phyloP scores from a whole-genome alignment of 1,140 invertebrate species.

The Myzus persicae region DNA sequence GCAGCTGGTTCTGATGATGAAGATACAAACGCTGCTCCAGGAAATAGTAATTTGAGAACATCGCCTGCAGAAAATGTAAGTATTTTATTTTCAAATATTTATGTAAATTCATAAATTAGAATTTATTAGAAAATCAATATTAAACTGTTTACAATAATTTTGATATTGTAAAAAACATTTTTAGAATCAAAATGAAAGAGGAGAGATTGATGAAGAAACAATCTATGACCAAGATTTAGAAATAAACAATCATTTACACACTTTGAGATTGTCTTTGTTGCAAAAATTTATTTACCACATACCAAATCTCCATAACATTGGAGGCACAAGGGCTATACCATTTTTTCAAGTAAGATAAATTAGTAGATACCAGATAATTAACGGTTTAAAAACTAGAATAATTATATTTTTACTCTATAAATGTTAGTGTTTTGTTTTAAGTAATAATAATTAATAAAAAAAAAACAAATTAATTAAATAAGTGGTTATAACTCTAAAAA shows the following conservation, averaged over 20 bases:
- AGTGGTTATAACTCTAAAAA: no score
- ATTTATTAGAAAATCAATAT: not conserved
- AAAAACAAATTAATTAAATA: no score
- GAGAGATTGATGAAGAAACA: constrained; percentile 14
- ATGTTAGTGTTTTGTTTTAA: no score
- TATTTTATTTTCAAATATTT: not conserved
- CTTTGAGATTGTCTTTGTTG: constrained; percentile 66
- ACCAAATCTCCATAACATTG: constrained; percentile 70
- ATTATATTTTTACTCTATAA: no score
- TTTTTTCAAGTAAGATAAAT: constrained; percentile 80
- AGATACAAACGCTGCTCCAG: constrained; percentile 90
- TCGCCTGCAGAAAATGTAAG: constrained; percentile 82
- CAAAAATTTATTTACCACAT: constrained; percentile 74
- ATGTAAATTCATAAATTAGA: not conserved
- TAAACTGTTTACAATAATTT: not conserved
- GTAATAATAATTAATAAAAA: no score
- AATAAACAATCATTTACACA: constrained; percentile 46
- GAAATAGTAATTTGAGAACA: constrained; percentile 88
- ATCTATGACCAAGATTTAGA: constrained; percentile 35
- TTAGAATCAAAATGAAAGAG: constrained; percentile 22
- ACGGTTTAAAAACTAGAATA: no score
- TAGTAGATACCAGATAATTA: not conserved
- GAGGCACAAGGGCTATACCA: constrained; percentile 87
- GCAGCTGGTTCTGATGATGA: constrained; percentile 92
- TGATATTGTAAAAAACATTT: not conserved